Conservation (phyloP, 1,140 invertebrate genomes). For the Apis laboriosa region DNA sequence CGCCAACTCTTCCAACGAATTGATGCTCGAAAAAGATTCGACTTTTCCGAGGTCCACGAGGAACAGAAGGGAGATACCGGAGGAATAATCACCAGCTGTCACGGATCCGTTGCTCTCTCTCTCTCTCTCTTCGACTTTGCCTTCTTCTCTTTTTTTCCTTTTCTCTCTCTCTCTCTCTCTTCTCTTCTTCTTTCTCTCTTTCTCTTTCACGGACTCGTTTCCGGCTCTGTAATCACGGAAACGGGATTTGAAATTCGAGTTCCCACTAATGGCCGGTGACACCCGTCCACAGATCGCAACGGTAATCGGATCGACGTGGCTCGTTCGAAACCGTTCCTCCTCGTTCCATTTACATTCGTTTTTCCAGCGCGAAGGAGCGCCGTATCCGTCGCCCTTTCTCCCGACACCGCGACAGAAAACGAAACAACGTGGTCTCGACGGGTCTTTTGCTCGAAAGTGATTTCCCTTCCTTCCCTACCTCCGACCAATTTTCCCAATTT, state of each 20-base stretch:
- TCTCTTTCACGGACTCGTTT: slow-evolving; percentile 46
- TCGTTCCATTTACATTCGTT: slow-evolving; percentile 51
- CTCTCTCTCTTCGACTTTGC: slow-evolving; percentile 1
- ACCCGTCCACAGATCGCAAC: slow-evolving; percentile 49
- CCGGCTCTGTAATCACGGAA: slow-evolving; percentile 66
- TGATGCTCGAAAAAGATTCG: slow-evolving; percentile 48
- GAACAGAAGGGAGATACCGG: slow-evolving; percentile 4
- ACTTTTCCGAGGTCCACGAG: slow-evolving; percentile 12
- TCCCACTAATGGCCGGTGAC: slow-evolving; percentile 64
- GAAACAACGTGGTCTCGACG: slow-evolving; percentile 35
- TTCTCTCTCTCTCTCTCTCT: not conserved
- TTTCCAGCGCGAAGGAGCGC: slow-evolving; percentile 17
- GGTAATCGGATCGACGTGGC: slow-evolving; percentile 60
- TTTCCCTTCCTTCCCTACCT: not conserved
- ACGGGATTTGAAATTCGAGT: slow-evolving; percentile 68
- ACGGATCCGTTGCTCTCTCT: slow-evolving; percentile 42
- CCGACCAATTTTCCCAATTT: slow-evolving; percentile 27
- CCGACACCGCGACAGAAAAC: slow-evolving; percentile 35
- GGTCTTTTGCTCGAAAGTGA: slow-evolving; percentile 26
- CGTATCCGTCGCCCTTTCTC: slow-evolving; percentile 15
- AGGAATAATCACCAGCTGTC: slow-evolving; percentile 49
- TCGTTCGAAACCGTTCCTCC: slow-evolving; percentile 42
- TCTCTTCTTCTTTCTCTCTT: not conserved
- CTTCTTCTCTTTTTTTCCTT: not conserved
- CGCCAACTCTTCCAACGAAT: slow-evolving; percentile 47